Evolutionary conservation across 2,113 vertebrate species (phyloP).

Genomic region (Ibidorhyncha struthersii): DNA sequence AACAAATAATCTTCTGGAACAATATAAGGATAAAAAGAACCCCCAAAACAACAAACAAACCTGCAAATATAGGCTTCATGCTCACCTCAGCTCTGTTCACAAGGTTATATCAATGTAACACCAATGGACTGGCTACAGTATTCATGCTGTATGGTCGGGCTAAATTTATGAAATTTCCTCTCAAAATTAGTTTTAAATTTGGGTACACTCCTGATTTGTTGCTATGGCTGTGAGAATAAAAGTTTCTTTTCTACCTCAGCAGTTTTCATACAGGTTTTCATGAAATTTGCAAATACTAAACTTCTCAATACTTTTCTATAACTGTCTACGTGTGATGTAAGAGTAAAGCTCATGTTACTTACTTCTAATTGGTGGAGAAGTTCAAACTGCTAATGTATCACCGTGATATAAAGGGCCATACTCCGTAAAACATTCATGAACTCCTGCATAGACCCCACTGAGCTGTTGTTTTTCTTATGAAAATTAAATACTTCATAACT

Average conservation of each 20-base stretch:
- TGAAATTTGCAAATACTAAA: background rate
- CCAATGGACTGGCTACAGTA: accelerated
- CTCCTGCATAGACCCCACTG: background rate
- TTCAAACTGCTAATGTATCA: background rate
- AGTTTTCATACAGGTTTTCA: background rate
- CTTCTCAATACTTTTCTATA: background rate
- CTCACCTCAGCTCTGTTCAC: background rate
- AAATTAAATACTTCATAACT: background rate
- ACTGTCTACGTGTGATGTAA: accelerated
- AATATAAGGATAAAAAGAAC: background rate
- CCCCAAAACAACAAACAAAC: background rate
- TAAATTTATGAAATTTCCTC: background rate
- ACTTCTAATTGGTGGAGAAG: background rate
- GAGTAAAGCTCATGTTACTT: background rate
- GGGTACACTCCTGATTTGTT: background rate
- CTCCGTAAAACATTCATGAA: background rate
- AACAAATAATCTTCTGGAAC: background rate
- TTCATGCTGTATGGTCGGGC: background rate
- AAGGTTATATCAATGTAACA: background rate
- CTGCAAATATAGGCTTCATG: background rate
- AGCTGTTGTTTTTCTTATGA: background rate
- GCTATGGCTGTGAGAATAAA: background rate
- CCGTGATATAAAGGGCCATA: background rate
- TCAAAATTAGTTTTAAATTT: background rate
- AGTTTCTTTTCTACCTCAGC: background rate